Conservation (phyloP, 2,888 invertebrate species). For the Dilophus febrilis region DNA sequence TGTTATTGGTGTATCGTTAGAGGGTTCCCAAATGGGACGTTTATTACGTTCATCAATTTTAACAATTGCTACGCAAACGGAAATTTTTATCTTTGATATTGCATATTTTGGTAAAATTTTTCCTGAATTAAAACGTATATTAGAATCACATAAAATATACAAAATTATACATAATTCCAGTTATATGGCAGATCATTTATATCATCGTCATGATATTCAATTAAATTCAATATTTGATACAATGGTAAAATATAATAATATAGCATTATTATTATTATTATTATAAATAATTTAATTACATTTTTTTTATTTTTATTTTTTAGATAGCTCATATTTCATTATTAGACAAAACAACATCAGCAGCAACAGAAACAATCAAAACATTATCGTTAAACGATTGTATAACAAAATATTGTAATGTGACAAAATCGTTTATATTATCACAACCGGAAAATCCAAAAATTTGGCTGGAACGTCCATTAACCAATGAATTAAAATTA, state of each 20-base stretch:
- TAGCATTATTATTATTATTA: too few species aligned
- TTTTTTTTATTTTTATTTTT: too few species aligned
- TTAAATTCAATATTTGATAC: not conserved
- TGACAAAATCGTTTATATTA: too few species aligned
- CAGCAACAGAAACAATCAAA: too few species aligned
- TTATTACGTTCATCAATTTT: not conserved
- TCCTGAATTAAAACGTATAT: not conserved
- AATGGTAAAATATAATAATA: not conserved
- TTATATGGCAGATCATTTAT: not conserved
- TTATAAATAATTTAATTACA: too few species aligned
- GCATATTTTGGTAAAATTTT: not conserved
- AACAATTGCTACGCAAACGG: not conserved
- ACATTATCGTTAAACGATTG: too few species aligned
- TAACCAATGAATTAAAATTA: too few species aligned
- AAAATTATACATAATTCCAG: not conserved
- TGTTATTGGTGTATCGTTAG: not conserved
- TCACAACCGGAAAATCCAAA: too few species aligned
- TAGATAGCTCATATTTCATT: too few species aligned
- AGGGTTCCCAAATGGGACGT: not conserved
- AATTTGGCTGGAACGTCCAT: too few species aligned
- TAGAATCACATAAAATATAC: not conserved
- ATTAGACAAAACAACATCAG: too few species aligned
- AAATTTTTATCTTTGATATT: slow-evolving; percentile 1
- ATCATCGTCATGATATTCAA: not conserved
- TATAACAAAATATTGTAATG: too few species aligned